phyloP scores from a whole-genome alignment of 2,888 invertebrate genomes.

The Amphimallon solstitiale region DNA sequence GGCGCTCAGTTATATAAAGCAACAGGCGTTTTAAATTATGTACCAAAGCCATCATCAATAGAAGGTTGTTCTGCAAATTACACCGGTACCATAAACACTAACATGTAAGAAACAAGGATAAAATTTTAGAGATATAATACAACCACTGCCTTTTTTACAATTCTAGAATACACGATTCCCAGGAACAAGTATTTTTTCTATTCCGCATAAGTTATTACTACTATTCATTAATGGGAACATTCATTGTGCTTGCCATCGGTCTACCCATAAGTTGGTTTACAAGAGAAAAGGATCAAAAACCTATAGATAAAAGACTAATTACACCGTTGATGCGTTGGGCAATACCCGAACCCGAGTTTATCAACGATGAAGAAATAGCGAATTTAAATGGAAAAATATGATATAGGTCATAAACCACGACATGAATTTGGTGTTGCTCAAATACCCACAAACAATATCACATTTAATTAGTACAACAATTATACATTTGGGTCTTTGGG shows the following conservation, averaged over 20 bases:
- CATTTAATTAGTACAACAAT: too few relatives aligned
- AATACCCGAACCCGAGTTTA: constrained; percentile 1
- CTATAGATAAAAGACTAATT: constrained; percentile 40
- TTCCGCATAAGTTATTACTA: constrained; percentile 46
- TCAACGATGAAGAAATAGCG: constrained; percentile 2
- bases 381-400: constrained; percentile 12
- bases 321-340: constrained; percentile 42
- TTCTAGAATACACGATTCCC: neutral
- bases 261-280: constrained; percentile 44
- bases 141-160: neutral
- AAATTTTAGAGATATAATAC: neutral
- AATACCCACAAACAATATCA: too few relatives aligned
- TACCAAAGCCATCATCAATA: constrained; percentile 47
- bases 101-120: neutral
- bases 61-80: constrained; percentile 45
- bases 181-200: constrained; percentile 36
- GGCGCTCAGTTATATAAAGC: constrained; percentile 49
- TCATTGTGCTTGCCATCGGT: constrained; percentile 39
- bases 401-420: neutral
- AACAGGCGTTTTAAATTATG: constrained; percentile 44
- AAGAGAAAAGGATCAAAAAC: constrained; percentile 24
- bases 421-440: too few relatives aligned
- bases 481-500: too few relatives aligned
- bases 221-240: constrained; percentile 40
- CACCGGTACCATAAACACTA: neutral